Conservation (phyloP, 2,888 invertebrate species). For the Diplolepis rosae region DNA sequence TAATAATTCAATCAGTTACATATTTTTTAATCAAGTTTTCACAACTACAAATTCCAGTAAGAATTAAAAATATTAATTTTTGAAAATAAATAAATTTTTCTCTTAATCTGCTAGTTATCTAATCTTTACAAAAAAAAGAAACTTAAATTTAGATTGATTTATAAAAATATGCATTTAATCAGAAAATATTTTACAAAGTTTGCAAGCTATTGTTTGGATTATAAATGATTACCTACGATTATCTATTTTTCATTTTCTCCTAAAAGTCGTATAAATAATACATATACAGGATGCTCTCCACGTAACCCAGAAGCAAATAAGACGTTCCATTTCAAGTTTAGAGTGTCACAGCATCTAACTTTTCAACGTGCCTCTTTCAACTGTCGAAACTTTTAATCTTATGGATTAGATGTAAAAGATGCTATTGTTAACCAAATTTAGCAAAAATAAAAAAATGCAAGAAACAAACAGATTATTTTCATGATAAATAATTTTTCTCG, state of each 20-base stretch:
- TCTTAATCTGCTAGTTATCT: no score
- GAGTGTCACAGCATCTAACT: conserved; percentile 4
- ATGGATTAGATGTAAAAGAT: not conserved
- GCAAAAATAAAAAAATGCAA: no score
- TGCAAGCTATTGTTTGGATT: not conserved
- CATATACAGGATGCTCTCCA: not conserved
- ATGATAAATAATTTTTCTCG: no score
- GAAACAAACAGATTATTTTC: not conserved
- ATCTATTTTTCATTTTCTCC: not conserved
- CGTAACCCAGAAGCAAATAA: conserved; percentile 19
- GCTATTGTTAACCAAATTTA: not conserved
- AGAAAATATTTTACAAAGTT: not conserved
- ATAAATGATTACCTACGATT: not conserved
- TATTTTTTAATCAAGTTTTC: no score
- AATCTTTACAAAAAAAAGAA: no score
- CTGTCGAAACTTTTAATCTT: not conserved
- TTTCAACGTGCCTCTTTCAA: not conserved
- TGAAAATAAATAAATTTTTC: no score
- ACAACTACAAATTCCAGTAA: no score
- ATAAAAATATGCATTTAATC: no score
- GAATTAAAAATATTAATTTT: no score
- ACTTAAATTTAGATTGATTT: no score
- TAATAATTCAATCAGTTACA: no score
- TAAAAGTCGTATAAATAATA: not conserved
- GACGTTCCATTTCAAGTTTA: conserved; percentile 17